These are phyloP conservation scores for Bubalus kerabau DNA, from an alignment of 2,113 vertebrate genomes.

Conservation along the genomic window DNA sequence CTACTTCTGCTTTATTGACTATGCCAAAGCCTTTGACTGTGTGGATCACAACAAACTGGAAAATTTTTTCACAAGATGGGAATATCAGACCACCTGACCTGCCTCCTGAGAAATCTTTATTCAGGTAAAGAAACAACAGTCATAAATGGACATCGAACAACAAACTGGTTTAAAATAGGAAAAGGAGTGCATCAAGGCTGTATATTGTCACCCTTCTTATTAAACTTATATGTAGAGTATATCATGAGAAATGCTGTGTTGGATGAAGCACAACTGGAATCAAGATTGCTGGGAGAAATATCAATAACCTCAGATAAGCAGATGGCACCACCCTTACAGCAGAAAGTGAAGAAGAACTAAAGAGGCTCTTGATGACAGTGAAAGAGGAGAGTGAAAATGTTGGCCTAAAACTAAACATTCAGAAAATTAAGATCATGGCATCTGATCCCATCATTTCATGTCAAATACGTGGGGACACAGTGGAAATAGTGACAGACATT, in stretches of 20 bases:
- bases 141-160: neutral
- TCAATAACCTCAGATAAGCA: neutral
- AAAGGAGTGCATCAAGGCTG: neutral
- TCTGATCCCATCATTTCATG: neutral
- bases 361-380: neutral
- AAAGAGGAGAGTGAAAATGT: neutral
- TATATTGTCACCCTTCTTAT: neutral
- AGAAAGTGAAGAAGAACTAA: neutral
- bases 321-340: neutral
- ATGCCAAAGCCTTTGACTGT: neutral
- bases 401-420: neutral
- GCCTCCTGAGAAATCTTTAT: neutral
- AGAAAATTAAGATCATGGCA: neutral
- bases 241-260: neutral
- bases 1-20: neutral
- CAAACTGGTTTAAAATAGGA: neutral
- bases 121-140: neutral
- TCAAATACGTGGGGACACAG: neutral
- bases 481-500: too few relatives aligned
- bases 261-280: neutral
- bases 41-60: neutral
- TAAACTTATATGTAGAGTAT: neutral
- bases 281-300: neutral
- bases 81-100: neutral
- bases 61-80: neutral